Evolutionary conservation across 2,113 vertebrate genomes (phyloP).

Genomic region (Sarotherodon lohbergeri): DNA sequence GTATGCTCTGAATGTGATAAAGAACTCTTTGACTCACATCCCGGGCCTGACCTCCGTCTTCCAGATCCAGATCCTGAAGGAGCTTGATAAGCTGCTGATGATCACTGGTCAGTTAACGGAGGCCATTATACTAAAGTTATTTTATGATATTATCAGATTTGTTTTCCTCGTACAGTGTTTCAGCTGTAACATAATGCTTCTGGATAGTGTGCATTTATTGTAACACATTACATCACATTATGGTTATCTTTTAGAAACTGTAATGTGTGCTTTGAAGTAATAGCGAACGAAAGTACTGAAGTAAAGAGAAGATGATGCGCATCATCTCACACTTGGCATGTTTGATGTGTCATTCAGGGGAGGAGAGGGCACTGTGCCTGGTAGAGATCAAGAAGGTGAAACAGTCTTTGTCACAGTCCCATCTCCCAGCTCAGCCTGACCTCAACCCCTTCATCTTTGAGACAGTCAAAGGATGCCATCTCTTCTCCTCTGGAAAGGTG

Average conservation of each 20-base stretch:
- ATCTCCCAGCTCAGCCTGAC: conserved; percentile 92
- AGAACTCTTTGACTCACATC: conserved; percentile 94
- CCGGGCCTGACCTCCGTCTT: conserved; percentile 93
- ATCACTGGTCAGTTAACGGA: conserved; percentile 81
- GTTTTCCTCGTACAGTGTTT: neutral
- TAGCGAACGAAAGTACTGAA: neutral
- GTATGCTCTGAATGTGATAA: conserved; percentile 95
- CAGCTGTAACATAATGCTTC: neutral
- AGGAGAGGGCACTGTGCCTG: conserved; percentile 90
- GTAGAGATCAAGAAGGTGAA: conserved; percentile 97
- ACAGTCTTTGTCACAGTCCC: conserved; percentile 95
- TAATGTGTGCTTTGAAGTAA: neutral
- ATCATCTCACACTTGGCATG: neutral
- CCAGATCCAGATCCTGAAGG: conserved; percentile 96
- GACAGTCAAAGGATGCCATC: conserved; percentile 94
- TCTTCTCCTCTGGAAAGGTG: conserved; percentile 96
- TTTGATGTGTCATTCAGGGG: conserved; percentile 71
- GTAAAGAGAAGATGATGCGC: neutral
- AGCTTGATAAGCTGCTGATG: conserved; percentile 95
- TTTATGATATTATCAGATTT: neutral
- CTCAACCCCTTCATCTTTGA: conserved; percentile 89
- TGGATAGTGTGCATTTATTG: neutral
- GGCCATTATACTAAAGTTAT: neutral
- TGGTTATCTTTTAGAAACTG: neutral
- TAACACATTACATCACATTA: neutral